Base-by-base conservation (phyloP, 2,888 invertebrate species). In the Pteria penguin region DNA sequence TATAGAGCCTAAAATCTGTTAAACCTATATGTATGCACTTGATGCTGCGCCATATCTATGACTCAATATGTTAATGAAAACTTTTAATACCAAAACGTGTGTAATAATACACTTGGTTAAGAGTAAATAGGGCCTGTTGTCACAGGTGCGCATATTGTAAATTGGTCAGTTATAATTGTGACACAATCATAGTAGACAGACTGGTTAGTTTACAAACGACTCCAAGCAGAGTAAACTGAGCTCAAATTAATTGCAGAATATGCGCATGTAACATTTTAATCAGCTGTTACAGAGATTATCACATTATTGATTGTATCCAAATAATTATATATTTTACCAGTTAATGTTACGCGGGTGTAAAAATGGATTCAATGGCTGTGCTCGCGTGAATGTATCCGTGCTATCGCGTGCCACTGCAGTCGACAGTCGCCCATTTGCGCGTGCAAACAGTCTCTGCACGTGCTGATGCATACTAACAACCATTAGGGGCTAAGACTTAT, bases 391-490 rank as follows among this genome's bases (percentile, higher is more conserved):
- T 22, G 55, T 65, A 55, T 72, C 55, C 63, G 65, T 27, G 57
- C 32, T 32, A 31, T 72, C 72, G 54, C 72, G 72, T 72, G 72
- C 74, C 71, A 71, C 67, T 62, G 68, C 67, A 33, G 62, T 45
- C 27, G 68, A n/a, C 54, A 58, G 57, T 63, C 70, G 66, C 62
- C 18, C 31, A n/a, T 29, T 57, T 18, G 72, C 73, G 62, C 63
- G 75, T 73, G 65, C 54, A 31, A 62, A n/a, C 62, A 60, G 67
- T 69, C 63, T 29, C 32, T 55, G 45, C 78, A 75, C 78, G 78
- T 78, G 78, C 75, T 52, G 65, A 54, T 72, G 72, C 72, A 72
- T 72, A 68, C 57, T 68, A 57, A 68, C 68, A 57, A 68, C 55
- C 68, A 68, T 68, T 68, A 68, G 57, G 57, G 31, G 32, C 54